Percentiles rank a stretch among this genome's conserved stretches.
Evolutionary conservation across 2,113 vertebrate species (phyloP).

Genomic region (Pedionomus torquatus): DNA sequence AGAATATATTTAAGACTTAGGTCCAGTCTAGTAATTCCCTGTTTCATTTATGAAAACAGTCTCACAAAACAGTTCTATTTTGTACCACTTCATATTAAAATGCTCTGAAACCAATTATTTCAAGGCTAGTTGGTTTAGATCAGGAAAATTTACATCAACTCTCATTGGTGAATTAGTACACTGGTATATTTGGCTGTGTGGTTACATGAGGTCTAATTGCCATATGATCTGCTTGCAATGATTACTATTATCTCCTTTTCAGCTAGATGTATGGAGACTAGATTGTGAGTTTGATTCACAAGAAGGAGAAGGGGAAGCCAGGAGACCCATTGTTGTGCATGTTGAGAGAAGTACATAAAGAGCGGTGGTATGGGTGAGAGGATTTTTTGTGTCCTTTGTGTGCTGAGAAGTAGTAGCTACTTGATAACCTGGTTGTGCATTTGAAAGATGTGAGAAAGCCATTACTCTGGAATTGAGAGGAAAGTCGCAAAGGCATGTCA

Average conservation of each 20-base stretch:
- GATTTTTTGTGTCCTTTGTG: neutral
- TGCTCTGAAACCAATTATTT: neutral
- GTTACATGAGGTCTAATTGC: neutral
- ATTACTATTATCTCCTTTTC: neutral
- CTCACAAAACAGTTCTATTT: neutral
- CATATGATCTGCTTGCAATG: neutral
- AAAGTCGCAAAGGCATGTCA: neutral
- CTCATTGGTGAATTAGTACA: neutral
- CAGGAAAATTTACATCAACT: neutral
- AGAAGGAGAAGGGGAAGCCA: neutral
- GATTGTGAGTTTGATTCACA: neutral
- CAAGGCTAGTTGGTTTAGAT: neutral
- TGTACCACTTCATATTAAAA: neutral
- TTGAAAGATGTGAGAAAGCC: neutral
- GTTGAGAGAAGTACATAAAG: neutral
- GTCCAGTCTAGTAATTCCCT: neutral
- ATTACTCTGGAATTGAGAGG: neutral
- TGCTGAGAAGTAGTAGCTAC: neutral
- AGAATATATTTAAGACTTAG: neutral
- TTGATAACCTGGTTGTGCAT: neutral
- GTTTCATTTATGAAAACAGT: neutral
- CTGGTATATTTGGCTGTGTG: neutral
- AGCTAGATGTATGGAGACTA: neutral
- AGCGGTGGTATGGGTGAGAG: neutral
- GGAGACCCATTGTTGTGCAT: neutral